A percentile compares a stretch with the other conserved stretches of the same genome.
Evolutionary conservation across 2,888 invertebrate species (phyloP).

Genomic region (Plebejus melissa): DNA sequence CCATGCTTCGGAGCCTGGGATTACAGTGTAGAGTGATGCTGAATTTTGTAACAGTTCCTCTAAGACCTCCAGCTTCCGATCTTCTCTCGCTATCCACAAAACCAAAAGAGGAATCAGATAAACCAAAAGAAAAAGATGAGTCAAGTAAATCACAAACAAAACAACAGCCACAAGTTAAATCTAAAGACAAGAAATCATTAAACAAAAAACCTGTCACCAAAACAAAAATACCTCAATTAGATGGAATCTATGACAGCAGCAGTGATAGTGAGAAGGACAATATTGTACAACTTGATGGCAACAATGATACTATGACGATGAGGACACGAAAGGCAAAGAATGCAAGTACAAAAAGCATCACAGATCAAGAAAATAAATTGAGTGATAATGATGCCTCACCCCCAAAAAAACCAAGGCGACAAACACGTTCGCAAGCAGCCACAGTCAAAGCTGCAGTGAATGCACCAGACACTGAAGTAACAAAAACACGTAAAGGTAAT

Average conservation of each 20-base stretch:
- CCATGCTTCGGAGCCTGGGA: slow-evolving; percentile 88
- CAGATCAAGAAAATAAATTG: slow-evolving; percentile 40
- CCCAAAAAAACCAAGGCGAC: slow-evolving; percentile 53
- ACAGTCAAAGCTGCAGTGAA: slow-evolving; percentile 18
- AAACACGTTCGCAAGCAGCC: slow-evolving; percentile 23
- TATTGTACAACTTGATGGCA: slow-evolving; percentile 61
- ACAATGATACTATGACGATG: slow-evolving; percentile 47
- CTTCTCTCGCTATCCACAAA: slow-evolving; percentile 80
- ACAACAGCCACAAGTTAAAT: slow-evolving; percentile 35
- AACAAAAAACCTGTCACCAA: slow-evolving; percentile 44
- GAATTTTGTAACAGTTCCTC: slow-evolving; percentile 87
- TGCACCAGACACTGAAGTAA: background rate
- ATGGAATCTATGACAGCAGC: slow-evolving; percentile 70
- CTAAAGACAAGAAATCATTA: slow-evolving; percentile 38
- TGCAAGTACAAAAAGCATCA: slow-evolving; percentile 42
- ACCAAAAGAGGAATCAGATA: slow-evolving; percentile 45
- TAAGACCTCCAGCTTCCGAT: slow-evolving; percentile 83
- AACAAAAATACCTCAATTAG: slow-evolving; percentile 71
- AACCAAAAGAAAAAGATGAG: slow-evolving; percentile 34
- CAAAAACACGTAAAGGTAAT: slow-evolving; percentile 12
- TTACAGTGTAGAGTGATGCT: slow-evolving; percentile 89
- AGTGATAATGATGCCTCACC: slow-evolving; percentile 53
- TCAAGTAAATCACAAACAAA: background rate
- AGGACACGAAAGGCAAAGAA: slow-evolving; percentile 48
- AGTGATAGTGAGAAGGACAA: slow-evolving; percentile 45